Evolutionary conservation across 1,140 invertebrate genomes (phyloP).

Genomic region (Tetramorium alpestre): DNA sequence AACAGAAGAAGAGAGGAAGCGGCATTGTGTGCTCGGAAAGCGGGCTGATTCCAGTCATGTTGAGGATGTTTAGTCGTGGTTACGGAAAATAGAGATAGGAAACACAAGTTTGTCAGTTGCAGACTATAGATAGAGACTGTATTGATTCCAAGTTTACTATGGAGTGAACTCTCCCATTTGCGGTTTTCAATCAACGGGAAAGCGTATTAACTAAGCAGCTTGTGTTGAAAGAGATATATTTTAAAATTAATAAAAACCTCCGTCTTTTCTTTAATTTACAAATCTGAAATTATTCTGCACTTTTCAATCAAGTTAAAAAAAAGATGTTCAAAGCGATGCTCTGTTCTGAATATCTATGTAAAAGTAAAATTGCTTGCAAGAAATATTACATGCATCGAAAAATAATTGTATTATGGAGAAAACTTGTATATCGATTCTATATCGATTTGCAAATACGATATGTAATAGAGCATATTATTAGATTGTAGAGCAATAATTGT

Average conservation of each 20-base stretch:
- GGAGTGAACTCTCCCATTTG: slow-evolving; percentile 9
- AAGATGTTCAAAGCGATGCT: neutral
- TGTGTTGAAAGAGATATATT: neutral
- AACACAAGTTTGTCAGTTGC: slow-evolving; percentile 13
- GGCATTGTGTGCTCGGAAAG: neutral
- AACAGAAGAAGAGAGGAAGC: neutral
- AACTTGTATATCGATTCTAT: neutral
- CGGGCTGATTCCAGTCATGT: neutral
- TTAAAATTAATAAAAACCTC: neutral
- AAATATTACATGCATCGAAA: neutral
- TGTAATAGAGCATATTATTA: neutral
- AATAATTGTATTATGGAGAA: neutral
- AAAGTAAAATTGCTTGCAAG: neutral
- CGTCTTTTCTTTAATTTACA: neutral
- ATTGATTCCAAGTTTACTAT: slow-evolving; percentile 24
- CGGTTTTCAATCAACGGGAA: neutral
- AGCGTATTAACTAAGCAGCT: neutral
- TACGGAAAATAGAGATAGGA: slow-evolving; percentile 5
- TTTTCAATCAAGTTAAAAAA: neutral
- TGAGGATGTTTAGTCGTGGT: slow-evolving; percentile 15
- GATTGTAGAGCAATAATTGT: neutral
- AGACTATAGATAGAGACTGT: neutral
- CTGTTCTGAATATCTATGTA: neutral
- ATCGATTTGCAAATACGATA: neutral
- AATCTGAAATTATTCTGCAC: neutral